Evolutionary conservation across 2,797 vertebrate species (phyloP).

Genomic region (Carduelis carduelis): DNA sequence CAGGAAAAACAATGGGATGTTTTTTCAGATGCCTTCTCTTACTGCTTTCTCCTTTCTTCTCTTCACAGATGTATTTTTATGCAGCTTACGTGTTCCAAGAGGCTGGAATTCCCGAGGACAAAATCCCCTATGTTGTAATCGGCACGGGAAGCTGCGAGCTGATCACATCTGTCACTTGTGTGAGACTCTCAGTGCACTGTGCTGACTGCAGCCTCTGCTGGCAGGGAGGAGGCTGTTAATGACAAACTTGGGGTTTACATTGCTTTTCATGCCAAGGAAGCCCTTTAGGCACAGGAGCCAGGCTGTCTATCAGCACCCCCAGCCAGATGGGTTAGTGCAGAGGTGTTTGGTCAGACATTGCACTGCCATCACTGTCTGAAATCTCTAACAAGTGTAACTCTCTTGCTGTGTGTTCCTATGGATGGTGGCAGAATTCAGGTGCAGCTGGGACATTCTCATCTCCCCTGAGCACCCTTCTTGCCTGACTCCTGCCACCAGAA

Average conservation of each 20-base stretch:
- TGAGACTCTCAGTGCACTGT: slow-evolving; percentile 70
- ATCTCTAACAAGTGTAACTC: neutral
- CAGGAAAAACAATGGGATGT: neutral
- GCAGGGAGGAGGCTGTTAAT: neutral
- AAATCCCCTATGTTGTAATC: slow-evolving; percentile 84
- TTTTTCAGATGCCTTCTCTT: neutral
- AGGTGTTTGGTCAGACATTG: neutral
- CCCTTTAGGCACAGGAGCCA: neutral
- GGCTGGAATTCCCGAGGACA: slow-evolving; percentile 80
- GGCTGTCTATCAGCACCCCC: neutral
- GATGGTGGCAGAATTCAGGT: neutral
- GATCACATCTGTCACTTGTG: slow-evolving; percentile 80
- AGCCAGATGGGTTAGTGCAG: neutral
- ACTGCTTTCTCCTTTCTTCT: slow-evolving; percentile 3
- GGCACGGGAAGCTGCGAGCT: slow-evolving; percentile 89
- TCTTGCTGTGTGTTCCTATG: neutral
- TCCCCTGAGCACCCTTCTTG: neutral
- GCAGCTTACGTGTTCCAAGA: slow-evolving; percentile 86
- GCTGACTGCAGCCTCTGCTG: neutral
- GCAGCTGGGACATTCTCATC: neutral
- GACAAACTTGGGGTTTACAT: neutral
- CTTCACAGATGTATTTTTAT: slow-evolving; percentile 87
- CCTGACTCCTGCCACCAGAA: neutral
- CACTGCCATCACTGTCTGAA: neutral
- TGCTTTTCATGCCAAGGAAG: neutral